phyloP scores from a whole-genome alignment of 2,797 vertebrate species.

The Austrolebias charrua region DNA sequence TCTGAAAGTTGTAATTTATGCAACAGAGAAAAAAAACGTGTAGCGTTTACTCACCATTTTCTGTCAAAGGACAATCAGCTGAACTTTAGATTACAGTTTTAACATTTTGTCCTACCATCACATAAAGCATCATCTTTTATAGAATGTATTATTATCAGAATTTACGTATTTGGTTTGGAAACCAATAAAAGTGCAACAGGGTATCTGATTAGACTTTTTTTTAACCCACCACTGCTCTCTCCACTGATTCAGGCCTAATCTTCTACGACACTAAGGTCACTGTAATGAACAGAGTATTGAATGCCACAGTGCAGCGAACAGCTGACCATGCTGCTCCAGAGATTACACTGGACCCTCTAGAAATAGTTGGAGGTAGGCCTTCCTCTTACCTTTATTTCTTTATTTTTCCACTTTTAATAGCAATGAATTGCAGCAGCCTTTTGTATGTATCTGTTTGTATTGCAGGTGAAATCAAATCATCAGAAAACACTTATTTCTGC shows the following conservation, averaged over 20 bases:
- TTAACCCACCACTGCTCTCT: slow-evolving; percentile 1
- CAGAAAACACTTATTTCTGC: slow-evolving; percentile 97
- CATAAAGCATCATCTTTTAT: too few relatives aligned
- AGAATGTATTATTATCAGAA: too few relatives aligned
- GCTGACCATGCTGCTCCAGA: slow-evolving; percentile 97
- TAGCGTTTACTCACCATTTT: too few relatives aligned
- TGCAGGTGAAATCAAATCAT: slow-evolving; percentile 90
- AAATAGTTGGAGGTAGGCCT: slow-evolving; percentile 91
- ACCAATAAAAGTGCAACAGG: neutral
- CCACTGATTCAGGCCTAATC: slow-evolving; percentile 75
- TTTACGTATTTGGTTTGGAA: neutral
- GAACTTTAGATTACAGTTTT: too few relatives aligned
- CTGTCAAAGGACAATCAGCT: too few relatives aligned
- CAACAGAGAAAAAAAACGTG: too few relatives aligned
- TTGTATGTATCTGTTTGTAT: slow-evolving; percentile 3
- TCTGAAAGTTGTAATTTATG: too few relatives aligned
- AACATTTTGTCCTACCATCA: too few relatives aligned
- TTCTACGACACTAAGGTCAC: slow-evolving; percentile 97
- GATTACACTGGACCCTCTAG: slow-evolving; percentile 94
- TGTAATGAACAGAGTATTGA: slow-evolving; percentile 95
- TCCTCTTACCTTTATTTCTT: neutral
- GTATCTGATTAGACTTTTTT: neutral
- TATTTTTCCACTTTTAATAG: neutral
- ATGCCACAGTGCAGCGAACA: slow-evolving; percentile 93
- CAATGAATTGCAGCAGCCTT: neutral